These are phyloP conservation scores for Gymnogyps californianus DNA, from an alignment of 2,113 vertebrate species.

Conservation along the genomic window DNA sequence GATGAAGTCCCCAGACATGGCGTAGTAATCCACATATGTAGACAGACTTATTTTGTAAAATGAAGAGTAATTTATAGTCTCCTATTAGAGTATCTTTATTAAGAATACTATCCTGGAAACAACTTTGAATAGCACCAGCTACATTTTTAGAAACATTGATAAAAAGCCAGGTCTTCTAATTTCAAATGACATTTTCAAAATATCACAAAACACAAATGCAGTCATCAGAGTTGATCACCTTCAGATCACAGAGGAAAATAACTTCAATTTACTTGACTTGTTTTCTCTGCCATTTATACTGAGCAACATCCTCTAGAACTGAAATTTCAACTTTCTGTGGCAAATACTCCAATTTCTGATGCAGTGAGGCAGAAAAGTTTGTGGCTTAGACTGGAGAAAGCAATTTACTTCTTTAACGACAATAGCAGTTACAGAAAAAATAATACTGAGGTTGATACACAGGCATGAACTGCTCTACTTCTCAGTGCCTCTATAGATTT, in stretches of 20 bases:
- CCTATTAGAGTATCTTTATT: neutral
- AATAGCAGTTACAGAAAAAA: neutral
- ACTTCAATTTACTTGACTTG: neutral
- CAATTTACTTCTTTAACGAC: neutral
- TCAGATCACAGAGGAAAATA: neutral
- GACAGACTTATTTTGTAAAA: neutral
- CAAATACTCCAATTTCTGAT: neutral
- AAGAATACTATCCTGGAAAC: neutral
- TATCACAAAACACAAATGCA: neutral
- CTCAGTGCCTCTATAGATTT: neutral
- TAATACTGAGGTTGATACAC: neutral
- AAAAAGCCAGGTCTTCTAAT: neutral
- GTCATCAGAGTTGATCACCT: neutral
- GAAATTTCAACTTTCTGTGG: neutral
- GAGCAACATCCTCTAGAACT: neutral
- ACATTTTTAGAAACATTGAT: neutral
- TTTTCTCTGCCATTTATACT: neutral
- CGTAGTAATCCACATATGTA: neutral
- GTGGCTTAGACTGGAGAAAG: neutral
- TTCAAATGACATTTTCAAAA: neutral
- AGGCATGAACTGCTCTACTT: neutral
- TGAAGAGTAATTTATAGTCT: neutral
- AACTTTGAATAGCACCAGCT: neutral
- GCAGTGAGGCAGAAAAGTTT: neutral
- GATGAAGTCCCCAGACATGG: neutral